These are phyloP conservation scores for Melanophora roralis DNA, from an alignment of 2,888 invertebrate species.

Conservation along the genomic window DNA sequence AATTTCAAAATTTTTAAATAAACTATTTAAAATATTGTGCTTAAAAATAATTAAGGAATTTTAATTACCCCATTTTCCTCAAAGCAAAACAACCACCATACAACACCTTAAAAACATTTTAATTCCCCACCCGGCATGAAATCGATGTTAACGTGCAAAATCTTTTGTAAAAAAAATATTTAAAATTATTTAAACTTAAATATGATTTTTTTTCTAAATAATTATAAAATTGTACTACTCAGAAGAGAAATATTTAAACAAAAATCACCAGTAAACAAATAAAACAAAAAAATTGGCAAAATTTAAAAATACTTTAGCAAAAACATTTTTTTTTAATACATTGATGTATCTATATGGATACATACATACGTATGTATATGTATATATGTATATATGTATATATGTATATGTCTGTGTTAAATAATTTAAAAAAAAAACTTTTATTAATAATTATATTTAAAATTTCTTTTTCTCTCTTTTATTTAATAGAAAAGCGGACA, in stretches of 20 bases:
- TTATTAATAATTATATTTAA: background rate
- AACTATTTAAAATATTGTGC: slow-evolving; percentile 1
- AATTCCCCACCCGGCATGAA: too few relatives aligned
- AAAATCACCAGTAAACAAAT: background rate
- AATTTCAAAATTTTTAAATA: background rate
- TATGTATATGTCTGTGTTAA: too few relatives aligned
- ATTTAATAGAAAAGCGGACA: slow-evolving; percentile 90
- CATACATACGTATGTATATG: too few relatives aligned
- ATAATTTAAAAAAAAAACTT: background rate
- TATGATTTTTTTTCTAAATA: background rate
- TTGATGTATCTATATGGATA: too few relatives aligned
- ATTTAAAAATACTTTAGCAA: background rate
- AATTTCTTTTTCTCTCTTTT: slow-evolving; percentile 48
- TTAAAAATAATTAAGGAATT: slow-evolving; percentile 17
- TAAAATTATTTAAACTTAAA: too few relatives aligned
- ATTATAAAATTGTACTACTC: background rate
- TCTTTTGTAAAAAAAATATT: too few relatives aligned
- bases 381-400: too few relatives aligned
- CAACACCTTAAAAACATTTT: background rate
- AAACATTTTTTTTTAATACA: too few relatives aligned
- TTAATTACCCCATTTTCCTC: slow-evolving; percentile 41
- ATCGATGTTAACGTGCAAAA: too few relatives aligned
- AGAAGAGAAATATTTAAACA: background rate
- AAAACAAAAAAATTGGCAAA: background rate
- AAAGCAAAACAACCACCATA: background rate